Evolutionary conservation across 2,113 vertebrate genomes (phyloP), one percentile per base, ranked within the genome.

Genomic region (Leucosticte australis): DNA sequence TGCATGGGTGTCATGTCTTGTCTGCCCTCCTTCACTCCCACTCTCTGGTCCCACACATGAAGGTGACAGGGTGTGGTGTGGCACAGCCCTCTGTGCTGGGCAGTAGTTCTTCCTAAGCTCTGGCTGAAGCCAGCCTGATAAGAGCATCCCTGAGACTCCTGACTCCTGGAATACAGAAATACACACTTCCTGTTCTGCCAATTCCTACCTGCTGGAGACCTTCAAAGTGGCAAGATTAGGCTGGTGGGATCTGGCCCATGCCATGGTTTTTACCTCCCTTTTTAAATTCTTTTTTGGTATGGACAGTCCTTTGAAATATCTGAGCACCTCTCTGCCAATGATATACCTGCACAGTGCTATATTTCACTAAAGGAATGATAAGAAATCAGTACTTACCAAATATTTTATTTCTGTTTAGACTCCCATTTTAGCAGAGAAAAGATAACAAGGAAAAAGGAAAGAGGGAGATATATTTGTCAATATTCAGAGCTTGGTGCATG

Each of bases 21-120:
- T 37, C 26, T 3, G 0, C 27, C 17, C 22, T 47, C 31, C 9
- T 41, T 53, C 13, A 6, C 11, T 68, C 49, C 26, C 0, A 1
- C 15, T 30, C 24, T 17, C 39, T 39, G 31, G n/a, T 55, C 3
- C 2, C 30, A 31, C 31, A 20, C 28, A 47, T 4, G 26, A 52
- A 47, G 52, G 76, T 41, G 55, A 68, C 17, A 23, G 27, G 13
- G n/a, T 21, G 28, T 23, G 41, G 44, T 23, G 22, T 56, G 79
- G 37, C 57, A 19, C 22, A 47, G 5, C 14, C 11, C 24, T 15
- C 53, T 22, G 6, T 0, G 0, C 42, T 2, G 2, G 14, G 22
- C 55, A 74, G 47, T 23, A 42, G 47, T 12, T 63, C 64, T 67
- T 55, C 30, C 53, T 23, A 15, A 73, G 3, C 5, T 75, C 35